These are phyloP conservation scores for Nerophis lumbriciformis DNA, from an alignment of 2,113 vertebrate genomes.

Conservation along the genomic window DNA sequence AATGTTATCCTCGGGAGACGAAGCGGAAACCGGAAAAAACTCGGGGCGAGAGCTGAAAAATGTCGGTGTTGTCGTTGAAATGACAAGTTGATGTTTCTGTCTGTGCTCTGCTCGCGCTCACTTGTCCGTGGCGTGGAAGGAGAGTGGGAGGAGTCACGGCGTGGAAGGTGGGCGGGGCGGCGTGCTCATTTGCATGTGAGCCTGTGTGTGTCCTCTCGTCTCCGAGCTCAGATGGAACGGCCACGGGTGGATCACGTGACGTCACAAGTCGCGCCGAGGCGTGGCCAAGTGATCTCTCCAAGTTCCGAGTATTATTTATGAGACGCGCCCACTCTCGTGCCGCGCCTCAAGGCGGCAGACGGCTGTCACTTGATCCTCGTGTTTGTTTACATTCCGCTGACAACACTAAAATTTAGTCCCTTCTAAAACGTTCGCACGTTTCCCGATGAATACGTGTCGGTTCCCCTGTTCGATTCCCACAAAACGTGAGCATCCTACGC, in stretches of 20 bases:
- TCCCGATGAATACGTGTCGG: too few relatives aligned
- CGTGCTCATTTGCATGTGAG: slow-evolving; percentile 51
- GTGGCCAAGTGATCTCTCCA: slow-evolving; percentile 14
- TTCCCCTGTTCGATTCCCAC: too few relatives aligned
- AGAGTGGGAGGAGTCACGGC: slow-evolving; percentile 7
- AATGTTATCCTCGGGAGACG: background rate
- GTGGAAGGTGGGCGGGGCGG: slow-evolving; percentile 16
- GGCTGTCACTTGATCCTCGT: slow-evolving; percentile 38
- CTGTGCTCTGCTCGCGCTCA: slow-evolving; percentile 48
- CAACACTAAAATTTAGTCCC: too few relatives aligned
- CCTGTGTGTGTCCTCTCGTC: slow-evolving; percentile 39
- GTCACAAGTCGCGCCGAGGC: slow-evolving; percentile 60
- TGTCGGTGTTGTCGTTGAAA: slow-evolving; percentile 57
- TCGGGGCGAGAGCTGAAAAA: background rate
- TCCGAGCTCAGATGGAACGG: slow-evolving; percentile 73
- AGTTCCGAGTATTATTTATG: slow-evolving; percentile 56
- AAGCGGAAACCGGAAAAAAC: background rate
- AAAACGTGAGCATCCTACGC: slow-evolving; percentile 18
- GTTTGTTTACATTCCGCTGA: background rate
- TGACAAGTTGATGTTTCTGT: slow-evolving; percentile 65
- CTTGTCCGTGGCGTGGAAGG: slow-evolving; percentile 37
- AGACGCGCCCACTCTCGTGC: slow-evolving; percentile 64
- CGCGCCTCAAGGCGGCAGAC: slow-evolving; percentile 44
- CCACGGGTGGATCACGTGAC: slow-evolving; percentile 75
- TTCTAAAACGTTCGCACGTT: too few relatives aligned